These are phyloP conservation scores for Anoplius nigerrimus DNA, from an alignment of 2,888 invertebrate genomes.

Conservation along the genomic window DNA sequence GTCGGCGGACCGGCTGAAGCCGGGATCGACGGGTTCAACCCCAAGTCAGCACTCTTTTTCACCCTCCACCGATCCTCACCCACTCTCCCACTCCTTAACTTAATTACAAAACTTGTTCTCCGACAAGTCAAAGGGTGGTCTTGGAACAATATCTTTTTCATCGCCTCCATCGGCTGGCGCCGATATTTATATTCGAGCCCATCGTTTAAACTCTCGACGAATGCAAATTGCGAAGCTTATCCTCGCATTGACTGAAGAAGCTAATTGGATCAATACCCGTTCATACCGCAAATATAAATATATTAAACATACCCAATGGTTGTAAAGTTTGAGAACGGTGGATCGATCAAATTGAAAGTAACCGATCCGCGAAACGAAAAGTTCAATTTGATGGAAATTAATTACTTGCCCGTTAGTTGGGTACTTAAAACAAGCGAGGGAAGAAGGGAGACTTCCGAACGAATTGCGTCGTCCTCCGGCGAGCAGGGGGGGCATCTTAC, in stretches of 20 bases:
- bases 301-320: too few species aligned
- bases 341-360: too few species aligned
- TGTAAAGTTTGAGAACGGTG: too few species aligned
- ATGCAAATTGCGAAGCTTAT: constrained; percentile 8
- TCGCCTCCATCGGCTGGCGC: not conserved
- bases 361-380: too few species aligned
- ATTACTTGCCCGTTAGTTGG: too few species aligned
- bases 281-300: too few species aligned
- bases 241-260: not conserved
- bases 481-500: too few species aligned
- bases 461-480: not conserved
- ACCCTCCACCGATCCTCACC: constrained; percentile 23
- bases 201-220: constrained; percentile 1
- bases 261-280: not conserved
- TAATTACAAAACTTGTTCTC: constrained; percentile 54
- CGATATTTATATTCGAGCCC: not conserved
- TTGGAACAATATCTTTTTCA: constrained; percentile 29
- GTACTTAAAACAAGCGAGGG: too few species aligned
- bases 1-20: constrained; percentile 46
- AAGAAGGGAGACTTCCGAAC: too few species aligned
- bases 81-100: constrained; percentile 46
- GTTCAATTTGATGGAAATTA: too few species aligned
- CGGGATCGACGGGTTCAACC: constrained; percentile 3
- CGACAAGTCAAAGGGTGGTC: constrained; percentile 45
- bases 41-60: constrained; percentile 3